phyloP scores from a whole-genome alignment of 2,888 invertebrate genomes.

The Sacculina carcini region DNA sequence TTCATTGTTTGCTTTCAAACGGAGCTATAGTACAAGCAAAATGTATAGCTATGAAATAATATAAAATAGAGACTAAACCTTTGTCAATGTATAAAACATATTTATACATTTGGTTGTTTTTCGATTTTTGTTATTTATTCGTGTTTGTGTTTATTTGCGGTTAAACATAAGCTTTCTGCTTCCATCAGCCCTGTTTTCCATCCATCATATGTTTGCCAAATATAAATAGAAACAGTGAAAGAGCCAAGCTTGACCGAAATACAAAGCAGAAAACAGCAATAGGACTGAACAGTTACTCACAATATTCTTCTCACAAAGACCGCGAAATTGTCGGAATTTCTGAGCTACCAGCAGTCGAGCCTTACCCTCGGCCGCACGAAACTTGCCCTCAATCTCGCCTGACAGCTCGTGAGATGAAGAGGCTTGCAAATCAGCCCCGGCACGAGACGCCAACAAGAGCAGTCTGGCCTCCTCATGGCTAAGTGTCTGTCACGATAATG shows the following conservation, averaged over 20 bases:
- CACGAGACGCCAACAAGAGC: conserved; percentile 31
- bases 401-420: conserved; percentile 24
- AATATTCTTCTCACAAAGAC: conserved; percentile 36
- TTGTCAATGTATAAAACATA: no score
- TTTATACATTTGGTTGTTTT: no score
- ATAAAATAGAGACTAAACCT: no score
- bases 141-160: no score
- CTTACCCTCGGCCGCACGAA: conserved; percentile 71
- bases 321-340: conserved; percentile 87
- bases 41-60: no score
- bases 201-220: neutral
- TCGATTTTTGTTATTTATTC: no score
- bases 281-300: conserved; percentile 21
- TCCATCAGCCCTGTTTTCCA: neutral
- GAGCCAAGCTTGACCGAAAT: neutral
- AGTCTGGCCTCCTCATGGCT: conserved; percentile 37
- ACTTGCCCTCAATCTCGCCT: conserved; percentile 54
- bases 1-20: no score
- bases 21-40: no score
- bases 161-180: neutral
- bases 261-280: neutral
- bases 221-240: neutral
- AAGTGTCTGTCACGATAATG: conserved; percentile 27
- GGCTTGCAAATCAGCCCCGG: conserved; percentile 37
- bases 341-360: conserved; percentile 62